Evolutionary conservation across 2,888 invertebrate genomes (phyloP).

Genomic region (Eledona agricola): DNA sequence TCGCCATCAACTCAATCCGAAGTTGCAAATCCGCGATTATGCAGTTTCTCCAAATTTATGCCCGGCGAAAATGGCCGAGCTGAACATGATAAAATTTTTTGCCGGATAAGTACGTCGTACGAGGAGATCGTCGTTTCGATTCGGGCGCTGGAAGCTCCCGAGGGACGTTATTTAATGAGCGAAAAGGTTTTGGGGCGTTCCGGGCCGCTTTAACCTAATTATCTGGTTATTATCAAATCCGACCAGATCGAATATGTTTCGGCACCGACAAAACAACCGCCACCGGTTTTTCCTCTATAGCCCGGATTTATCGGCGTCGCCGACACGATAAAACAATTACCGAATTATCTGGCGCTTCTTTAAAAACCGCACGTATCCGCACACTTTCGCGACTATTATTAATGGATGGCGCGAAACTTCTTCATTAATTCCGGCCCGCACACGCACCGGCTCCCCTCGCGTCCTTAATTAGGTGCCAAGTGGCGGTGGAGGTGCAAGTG

Average conservation of each 20-base stretch:
- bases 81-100: no score
- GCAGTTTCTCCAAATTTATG: no score
- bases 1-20: no score
- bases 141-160: no score
- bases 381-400: conserved; percentile 33
- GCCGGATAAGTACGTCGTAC: no score
- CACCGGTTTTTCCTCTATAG: conserved; percentile 2
- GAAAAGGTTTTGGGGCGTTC: conserved; percentile 43
- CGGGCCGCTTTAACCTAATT: conserved; percentile 41
- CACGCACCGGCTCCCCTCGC: no score
- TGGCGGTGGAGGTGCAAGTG: no score
- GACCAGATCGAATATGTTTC: conserved; percentile 19
- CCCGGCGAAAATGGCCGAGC: no score
- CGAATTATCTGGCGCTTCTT: conserved; percentile 25
- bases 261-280: conserved; percentile 11
- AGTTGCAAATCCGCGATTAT: no score
- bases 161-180: conserved; percentile 44
- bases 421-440: conserved; percentile 31
- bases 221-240: conserved; percentile 40
- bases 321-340: conserved; percentile 30
- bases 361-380: conserved; percentile 24
- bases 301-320: conserved; percentile 5
- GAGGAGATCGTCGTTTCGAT: no score
- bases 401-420: conserved; percentile 29
- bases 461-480: no score